A percentile compares a stretch with the other conserved stretches of the same genome.
These are phyloP conservation scores for Mungos mungo DNA, from an alignment of 2,113 vertebrate species.

Conservation along the genomic window DNA sequence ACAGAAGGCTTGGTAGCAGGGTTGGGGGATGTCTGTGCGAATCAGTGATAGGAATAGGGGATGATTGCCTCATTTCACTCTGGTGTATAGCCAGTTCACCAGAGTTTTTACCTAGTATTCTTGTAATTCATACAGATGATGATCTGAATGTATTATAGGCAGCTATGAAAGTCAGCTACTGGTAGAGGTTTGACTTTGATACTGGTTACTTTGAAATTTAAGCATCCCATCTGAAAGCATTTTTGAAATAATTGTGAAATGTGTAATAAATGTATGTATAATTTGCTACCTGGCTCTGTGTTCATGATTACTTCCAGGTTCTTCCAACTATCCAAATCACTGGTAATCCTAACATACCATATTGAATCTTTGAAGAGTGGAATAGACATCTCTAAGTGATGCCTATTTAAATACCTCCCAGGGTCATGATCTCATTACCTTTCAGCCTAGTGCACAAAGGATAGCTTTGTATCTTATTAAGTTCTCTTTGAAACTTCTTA, in stretches of 20 bases:
- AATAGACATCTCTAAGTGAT: slow-evolving; percentile 19
- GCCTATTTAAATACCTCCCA: neutral
- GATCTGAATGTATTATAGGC: neutral
- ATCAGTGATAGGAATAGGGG: neutral
- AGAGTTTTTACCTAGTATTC: neutral
- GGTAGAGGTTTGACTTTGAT: slow-evolving; percentile 68
- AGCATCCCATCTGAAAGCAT: slow-evolving; percentile 77
- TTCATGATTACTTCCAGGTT: slow-evolving; percentile 82
- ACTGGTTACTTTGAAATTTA: slow-evolving; percentile 67
- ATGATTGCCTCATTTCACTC: neutral
- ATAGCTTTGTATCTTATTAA: neutral
- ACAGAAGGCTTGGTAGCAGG: neutral
- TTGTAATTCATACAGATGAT: slow-evolving; percentile 15
- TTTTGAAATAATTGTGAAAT: slow-evolving; percentile 81
- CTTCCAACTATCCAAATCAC: slow-evolving; percentile 66
- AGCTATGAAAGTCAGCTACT: slow-evolving; percentile 45
- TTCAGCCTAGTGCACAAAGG: neutral
- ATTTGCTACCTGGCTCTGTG: slow-evolving; percentile 75
- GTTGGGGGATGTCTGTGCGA: neutral
- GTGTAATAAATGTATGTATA: slow-evolving; percentile 78
- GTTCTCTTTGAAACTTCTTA: slow-evolving; percentile 61
- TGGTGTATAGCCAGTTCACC: neutral
- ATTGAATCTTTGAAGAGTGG: slow-evolving; percentile 57
- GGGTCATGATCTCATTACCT: neutral
- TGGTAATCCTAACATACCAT: slow-evolving; percentile 73